Evolutionary conservation across 2,797 vertebrate species (phyloP).

Genomic region (Pseudochirops corinnae): DNA sequence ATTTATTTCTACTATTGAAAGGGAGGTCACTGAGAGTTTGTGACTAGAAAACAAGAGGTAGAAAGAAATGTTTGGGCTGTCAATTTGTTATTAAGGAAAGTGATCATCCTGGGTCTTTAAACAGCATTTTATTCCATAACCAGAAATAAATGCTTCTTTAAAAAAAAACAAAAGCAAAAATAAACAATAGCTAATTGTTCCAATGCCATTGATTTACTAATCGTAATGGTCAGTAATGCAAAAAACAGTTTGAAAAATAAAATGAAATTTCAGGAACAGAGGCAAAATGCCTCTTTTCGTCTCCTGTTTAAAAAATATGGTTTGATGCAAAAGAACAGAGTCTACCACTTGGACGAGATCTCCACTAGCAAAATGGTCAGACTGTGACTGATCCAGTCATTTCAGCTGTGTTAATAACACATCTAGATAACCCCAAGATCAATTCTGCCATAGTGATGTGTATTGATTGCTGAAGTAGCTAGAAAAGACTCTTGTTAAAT

Average conservation of each 20-base stretch:
- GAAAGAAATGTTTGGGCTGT: conserved; percentile 61
- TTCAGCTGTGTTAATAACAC: conserved; percentile 62
- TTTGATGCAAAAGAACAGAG: conserved; percentile 39
- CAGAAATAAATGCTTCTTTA: conserved; percentile 74
- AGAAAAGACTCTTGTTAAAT: conserved; percentile 55
- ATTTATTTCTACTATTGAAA: conserved; percentile 72
- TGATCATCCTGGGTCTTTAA: conserved; percentile 75
- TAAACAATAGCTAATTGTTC: conserved; percentile 49
- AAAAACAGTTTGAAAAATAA: conserved; percentile 62
- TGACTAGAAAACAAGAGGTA: conserved; percentile 61
- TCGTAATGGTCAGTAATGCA: conserved; percentile 52
- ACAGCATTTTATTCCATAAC: conserved; percentile 72
- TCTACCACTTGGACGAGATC: conserved; percentile 11
- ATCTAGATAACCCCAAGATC: conserved; percentile 52
- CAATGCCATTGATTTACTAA: conserved; percentile 64
- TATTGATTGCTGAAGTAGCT: conserved; percentile 57
- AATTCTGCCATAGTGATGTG: conserved; percentile 53
- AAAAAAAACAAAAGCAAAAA: conserved; percentile 13
- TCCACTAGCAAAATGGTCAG: conserved; percentile 37
- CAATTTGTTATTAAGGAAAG: conserved; percentile 77
- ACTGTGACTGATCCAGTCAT: conserved; percentile 55
- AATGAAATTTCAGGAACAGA: conserved; percentile 28
- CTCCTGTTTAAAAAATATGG: not conserved
- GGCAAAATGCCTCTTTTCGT: not conserved
- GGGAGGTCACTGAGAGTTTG: conserved; percentile 62